A percentile compares a stretch with the other conserved stretches of the same genome.
Conservation (phyloP, 2,888 invertebrate species). For the Trichopria drosophilae region DNA sequence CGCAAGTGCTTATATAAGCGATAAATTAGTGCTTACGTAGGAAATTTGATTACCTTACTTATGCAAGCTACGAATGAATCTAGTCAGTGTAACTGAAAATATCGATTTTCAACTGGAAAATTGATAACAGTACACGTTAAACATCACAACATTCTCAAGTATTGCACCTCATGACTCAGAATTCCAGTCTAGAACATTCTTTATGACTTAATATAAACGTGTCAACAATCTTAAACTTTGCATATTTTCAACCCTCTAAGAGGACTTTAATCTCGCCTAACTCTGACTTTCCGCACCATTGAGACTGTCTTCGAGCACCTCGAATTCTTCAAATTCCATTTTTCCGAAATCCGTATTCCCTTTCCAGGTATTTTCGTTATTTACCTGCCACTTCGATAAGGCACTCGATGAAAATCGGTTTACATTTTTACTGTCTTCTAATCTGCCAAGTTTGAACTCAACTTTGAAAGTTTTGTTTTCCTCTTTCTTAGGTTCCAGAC, state of each 20-base stretch:
- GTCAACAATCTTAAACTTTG: conserved; percentile 35
- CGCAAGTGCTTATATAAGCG: too few relatives aligned
- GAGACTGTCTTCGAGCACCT: conserved; percentile 70
- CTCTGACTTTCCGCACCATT: conserved; percentile 48
- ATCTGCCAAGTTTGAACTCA: conserved; percentile 51
- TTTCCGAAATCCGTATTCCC: conserved; percentile 68
- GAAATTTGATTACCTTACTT: too few relatives aligned
- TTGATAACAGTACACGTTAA: too few relatives aligned
- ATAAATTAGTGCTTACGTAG: too few relatives aligned
- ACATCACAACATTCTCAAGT: conserved; percentile 18
- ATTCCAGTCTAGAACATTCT: too few relatives aligned
- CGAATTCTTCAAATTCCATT: conserved; percentile 84
- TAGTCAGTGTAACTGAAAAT: background rate
- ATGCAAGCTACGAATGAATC: too few relatives aligned
- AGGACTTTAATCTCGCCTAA: conserved; percentile 58
- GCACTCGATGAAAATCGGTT: conserved; percentile 47
- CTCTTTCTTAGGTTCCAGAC: conserved; percentile 58
- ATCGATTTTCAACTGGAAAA: too few relatives aligned
- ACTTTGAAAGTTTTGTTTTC: conserved; percentile 51
- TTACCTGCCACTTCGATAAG: conserved; percentile 54
- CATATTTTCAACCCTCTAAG: conserved; percentile 64
- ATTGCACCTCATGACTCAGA: too few relatives aligned
- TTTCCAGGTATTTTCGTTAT: conserved; percentile 63
- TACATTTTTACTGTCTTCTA: conserved; percentile 39
- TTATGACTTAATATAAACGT: conserved; percentile 2